These are phyloP conservation scores for Myrmecophaga tridactyla DNA, from an alignment of 2,113 vertebrate genomes.

Conservation along the genomic window DNA sequence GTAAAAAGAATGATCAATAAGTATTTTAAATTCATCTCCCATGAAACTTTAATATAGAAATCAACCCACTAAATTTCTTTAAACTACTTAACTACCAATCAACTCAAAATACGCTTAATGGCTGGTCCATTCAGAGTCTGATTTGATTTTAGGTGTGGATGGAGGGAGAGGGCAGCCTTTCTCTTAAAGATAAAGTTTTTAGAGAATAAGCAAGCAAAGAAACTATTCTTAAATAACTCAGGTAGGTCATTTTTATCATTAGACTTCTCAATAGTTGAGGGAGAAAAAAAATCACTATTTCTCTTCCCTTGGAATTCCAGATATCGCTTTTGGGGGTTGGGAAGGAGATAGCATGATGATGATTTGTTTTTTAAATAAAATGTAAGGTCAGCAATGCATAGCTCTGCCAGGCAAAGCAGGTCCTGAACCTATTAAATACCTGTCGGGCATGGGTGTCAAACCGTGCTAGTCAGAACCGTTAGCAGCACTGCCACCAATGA, in stretches of 20 bases:
- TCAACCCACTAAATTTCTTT: not conserved
- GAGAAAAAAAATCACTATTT: not conserved
- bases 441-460: not conserved
- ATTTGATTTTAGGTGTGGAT: not conserved
- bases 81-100: not conserved
- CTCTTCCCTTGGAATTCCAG: constrained; percentile 26
- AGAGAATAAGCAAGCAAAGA: not conserved
- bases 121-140: not conserved
- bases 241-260: not conserved
- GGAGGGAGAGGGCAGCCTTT: not conserved
- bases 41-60: constrained; percentile 18
- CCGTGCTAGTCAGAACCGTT: not conserved
- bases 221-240: constrained; percentile 18
- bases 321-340: not conserved
- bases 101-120: constrained; percentile 19
- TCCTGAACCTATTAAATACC: not conserved
- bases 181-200: constrained; percentile 15
- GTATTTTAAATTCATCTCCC: not conserved
- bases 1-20: not conserved
- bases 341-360: not conserved
- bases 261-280: constrained; percentile 2
- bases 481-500: not conserved
- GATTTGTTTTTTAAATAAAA: constrained; percentile 39
- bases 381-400: not conserved
- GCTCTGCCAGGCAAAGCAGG: constrained; percentile 13